phyloP scores from a whole-genome alignment of 64 coral and sea anemone genomes.

The Stichodactyla helianthus region DNA sequence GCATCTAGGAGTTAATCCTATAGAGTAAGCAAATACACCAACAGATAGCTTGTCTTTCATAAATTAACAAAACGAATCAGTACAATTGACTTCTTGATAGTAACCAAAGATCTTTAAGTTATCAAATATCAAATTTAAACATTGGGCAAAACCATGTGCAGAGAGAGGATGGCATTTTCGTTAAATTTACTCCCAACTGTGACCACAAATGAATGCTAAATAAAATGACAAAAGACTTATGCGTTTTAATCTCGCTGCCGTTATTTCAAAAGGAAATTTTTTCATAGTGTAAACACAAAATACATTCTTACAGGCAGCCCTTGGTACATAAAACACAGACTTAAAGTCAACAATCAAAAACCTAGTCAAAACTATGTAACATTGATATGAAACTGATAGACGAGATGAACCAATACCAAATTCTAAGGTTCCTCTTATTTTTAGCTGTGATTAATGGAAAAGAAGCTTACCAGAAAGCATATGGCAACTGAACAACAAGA shows the following conservation, averaged over 20 bases:
- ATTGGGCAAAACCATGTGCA: not conserved
- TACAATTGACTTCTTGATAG: not conserved
- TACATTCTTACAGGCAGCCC: not conserved
- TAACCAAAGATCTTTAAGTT: not conserved
- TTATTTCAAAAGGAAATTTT: not conserved
- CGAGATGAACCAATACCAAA: not conserved
- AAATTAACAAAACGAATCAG: slow-evolving; percentile 2
- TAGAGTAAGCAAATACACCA: slow-evolving; percentile 18
- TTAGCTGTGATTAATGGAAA: not conserved
- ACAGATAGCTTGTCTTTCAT: not conserved
- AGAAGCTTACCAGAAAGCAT: not conserved
- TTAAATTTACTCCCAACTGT: not conserved
- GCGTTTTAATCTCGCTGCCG: not conserved
- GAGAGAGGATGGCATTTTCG: not conserved
- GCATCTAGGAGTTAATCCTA: slow-evolving; percentile 1
- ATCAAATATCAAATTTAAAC: not conserved
- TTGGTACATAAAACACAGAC: not conserved
- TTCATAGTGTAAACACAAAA: not conserved
- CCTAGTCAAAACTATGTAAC: not conserved
- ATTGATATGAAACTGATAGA: not conserved
- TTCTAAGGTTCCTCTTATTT: not conserved
- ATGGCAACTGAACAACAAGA: slow-evolving; percentile 1
- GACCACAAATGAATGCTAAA: not conserved
- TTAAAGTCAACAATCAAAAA: slow-evolving; percentile 1
- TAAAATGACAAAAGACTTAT: slow-evolving; percentile 7